phyloP scores from a whole-genome alignment of 2,888 invertebrate species.

The Toxonevra muliebris region DNA sequence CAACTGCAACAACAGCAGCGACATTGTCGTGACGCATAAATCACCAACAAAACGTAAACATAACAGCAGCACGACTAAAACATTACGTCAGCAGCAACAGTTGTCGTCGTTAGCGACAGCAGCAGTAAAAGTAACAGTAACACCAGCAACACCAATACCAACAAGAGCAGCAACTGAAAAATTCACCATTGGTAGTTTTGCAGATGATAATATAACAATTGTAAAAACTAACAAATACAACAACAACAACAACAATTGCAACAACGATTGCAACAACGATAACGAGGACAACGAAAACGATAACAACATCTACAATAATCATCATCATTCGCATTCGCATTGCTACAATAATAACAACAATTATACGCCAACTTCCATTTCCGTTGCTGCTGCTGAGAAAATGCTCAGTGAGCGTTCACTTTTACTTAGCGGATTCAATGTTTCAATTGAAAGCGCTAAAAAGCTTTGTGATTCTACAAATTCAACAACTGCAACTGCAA shows the following conservation, averaged over 20 bases:
- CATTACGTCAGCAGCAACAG: conserved; percentile 36
- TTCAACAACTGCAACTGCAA: conserved; percentile 29
- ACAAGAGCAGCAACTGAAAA: not conserved
- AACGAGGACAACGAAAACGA: not conserved
- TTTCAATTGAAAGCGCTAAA: conserved; percentile 55
- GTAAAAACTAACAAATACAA: conserved; percentile 40
- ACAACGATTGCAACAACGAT: conserved; percentile 38
- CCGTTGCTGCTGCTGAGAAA: conserved; percentile 47
- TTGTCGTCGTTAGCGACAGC: conserved; percentile 6
- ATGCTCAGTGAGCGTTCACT: conserved; percentile 65
- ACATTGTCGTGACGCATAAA: conserved; percentile 40
- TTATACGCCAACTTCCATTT: conserved; percentile 28
- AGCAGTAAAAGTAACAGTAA: conserved; percentile 21
- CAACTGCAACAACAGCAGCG: conserved; percentile 21
- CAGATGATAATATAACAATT: conserved; percentile 28
- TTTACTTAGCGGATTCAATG: conserved; percentile 55
- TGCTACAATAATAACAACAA: conserved; percentile 8
- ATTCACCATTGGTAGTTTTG: too few species aligned
- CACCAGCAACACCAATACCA: conserved; percentile 29
- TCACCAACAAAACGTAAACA: conserved; percentile 40
- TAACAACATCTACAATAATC: not conserved
- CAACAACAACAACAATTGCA: conserved; percentile 34
- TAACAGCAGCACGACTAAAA: conserved; percentile 39
- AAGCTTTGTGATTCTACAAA: conserved; percentile 53
- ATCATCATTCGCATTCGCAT: not conserved